Base-by-base conservation (phyloP, 2,888 invertebrate genomes). In the Xestobium rufovillosum region DNA sequence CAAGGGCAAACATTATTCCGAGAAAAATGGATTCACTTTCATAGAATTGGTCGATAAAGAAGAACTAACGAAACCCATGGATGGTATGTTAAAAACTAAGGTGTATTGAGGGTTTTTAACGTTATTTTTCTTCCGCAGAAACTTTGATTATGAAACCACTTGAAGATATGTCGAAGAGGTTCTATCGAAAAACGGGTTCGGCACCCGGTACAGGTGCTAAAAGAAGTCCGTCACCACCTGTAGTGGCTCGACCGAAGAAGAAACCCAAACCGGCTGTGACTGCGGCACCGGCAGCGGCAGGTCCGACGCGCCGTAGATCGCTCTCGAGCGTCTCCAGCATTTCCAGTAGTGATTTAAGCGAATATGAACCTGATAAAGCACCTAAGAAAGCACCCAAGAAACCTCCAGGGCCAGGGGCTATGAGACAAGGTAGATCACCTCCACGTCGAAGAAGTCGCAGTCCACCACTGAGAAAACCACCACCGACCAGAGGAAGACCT, bases 1-100 rank as follows among this genome's bases (percentile, higher is more conserved):
- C 50, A 73, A 75, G 49, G 75, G 78, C 17, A 68, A 66, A 39
- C 88, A 88, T 66, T 80, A 77, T 59, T 67, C 70, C 28, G 80
- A 81, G 53, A 66, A 65, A 6, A 60, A 61, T 2, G 78, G 76
- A 0, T 60, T 63, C 1, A 72, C 74, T 1, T 78, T 80, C 47
- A 55, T 68, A 12, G 63, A 71, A 38, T 53, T 71, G 11, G 61
- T 73, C 6, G 66, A 68, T 32, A 63, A 65, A 31, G 60, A 69
- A 4, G 60, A 56, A 46, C 56, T 52, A 16, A 63, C 62, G 0
- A 61, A 59, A 43, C 39, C 47, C 10, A 42, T 50, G 28, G 57
- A 58, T 31, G 57, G 58, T 59, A 49, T 41, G 26, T 14, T 19
- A 14, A 14, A 27, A n/a, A n/a, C n/a, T n/a, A n/a, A n/a, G n/a